phyloP scores from a whole-genome alignment of 2,888 invertebrate species.

The Chouioia cunea region DNA sequence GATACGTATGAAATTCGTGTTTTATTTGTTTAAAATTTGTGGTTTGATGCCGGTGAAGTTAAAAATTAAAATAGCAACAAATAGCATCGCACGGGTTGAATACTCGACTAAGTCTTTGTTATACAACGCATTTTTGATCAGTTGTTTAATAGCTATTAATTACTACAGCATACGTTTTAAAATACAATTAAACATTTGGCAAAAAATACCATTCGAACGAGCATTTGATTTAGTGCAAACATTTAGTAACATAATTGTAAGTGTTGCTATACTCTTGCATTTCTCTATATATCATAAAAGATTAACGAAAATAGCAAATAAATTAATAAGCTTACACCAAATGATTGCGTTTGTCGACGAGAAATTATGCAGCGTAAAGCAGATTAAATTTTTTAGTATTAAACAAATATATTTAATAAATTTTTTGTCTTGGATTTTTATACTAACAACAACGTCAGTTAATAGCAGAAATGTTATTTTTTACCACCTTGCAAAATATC shows the following conservation, averaged over 20 bases:
- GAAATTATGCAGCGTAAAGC: background rate
- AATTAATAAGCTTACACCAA: background rate
- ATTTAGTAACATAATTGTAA: too few relatives aligned
- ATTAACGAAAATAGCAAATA: background rate
- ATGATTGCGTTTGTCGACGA: background rate
- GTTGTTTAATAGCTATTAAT: too few relatives aligned
- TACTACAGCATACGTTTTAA: too few relatives aligned
- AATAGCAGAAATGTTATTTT: background rate
- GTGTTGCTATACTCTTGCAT: too few relatives aligned
- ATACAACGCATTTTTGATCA: too few relatives aligned
- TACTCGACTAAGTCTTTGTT: too few relatives aligned
- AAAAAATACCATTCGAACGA: too few relatives aligned
- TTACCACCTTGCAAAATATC: background rate
- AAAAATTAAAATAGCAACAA: background rate
- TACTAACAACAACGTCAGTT: background rate
- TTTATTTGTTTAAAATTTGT: background rate
- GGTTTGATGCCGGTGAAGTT: background rate
- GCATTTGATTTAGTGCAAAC: too few relatives aligned
- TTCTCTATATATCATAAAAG: background rate
- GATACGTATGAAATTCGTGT: constrained; percentile 75
- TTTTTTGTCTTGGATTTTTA: background rate
- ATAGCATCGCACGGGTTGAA: background rate
- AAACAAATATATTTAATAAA: background rate
- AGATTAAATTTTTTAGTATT: background rate
- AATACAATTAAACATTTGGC: too few relatives aligned